These are phyloP conservation scores for Acomys russatus DNA, from an alignment of 2,797 vertebrate species.

Conservation along the genomic window DNA sequence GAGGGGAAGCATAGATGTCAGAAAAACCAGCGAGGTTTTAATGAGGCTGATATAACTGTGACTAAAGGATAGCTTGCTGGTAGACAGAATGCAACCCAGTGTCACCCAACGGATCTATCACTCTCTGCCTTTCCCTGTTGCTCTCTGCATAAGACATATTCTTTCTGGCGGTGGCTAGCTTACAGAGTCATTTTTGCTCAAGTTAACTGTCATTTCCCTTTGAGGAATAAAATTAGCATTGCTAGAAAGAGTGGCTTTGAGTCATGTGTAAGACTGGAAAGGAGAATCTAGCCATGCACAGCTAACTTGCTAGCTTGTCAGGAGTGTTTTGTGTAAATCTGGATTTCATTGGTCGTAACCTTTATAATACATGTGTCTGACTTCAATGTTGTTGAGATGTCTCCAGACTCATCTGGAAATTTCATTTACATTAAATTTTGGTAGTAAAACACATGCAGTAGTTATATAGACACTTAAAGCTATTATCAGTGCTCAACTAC, in stretches of 20 bases:
- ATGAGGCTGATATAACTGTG: not conserved
- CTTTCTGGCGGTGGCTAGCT: not conserved
- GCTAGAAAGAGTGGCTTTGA: not conserved
- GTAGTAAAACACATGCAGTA: not conserved
- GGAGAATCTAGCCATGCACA: not conserved
- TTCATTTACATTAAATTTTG: constrained; percentile 27
- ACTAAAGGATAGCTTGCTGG: not conserved
- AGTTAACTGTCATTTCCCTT: not conserved
- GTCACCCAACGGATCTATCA: not conserved
- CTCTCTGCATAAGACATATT: not conserved
- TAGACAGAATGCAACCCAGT: not conserved
- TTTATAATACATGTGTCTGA: constrained; percentile 9
- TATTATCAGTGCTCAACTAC: not conserved
- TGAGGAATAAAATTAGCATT: constrained; percentile 11
- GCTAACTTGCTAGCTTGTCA: not conserved
- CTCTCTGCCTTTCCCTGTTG: not conserved
- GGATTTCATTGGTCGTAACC: not conserved
- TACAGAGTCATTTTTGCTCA: not conserved
- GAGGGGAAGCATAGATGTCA: not conserved
- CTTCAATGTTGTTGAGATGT: not conserved
- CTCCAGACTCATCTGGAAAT: not conserved
- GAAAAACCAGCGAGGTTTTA: not conserved
- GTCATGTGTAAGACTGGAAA: not conserved
- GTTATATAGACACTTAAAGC: not conserved
- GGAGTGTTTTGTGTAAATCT: constrained; percentile 2